A percentile compares a stretch with the other conserved stretches of the same genome.
Conservation (phyloP, 2,888 invertebrate species). For the Callimorpha dominula region DNA sequence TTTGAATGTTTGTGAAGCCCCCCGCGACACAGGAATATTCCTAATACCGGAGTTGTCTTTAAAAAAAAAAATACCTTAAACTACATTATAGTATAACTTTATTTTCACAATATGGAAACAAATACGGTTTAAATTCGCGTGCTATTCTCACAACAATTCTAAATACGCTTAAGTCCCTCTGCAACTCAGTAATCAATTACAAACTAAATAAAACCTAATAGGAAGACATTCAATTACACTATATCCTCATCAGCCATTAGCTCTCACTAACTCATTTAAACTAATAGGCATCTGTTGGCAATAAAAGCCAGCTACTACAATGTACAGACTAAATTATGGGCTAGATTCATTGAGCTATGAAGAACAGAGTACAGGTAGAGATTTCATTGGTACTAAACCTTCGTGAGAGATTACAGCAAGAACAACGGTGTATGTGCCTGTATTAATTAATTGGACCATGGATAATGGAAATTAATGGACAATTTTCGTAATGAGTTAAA, state of each 20-base stretch:
- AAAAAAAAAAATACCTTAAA: no score
- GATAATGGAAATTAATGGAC: not conserved
- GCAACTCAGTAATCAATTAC: not conserved
- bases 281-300: slow-evolving; percentile 5
- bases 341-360: slow-evolving; percentile 47
- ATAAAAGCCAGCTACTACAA: slow-evolving; percentile 22
- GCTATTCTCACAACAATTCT: no score
- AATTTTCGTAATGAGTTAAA: not conserved
- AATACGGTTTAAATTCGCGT: no score
- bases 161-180: not conserved
- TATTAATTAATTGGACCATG: slow-evolving; percentile 18
- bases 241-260: slow-evolving; percentile 9
- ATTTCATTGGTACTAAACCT: slow-evolving; percentile 23
- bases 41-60: no score
- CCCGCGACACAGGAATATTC: no score
- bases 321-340: slow-evolving; percentile 35
- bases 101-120: no score
- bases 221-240: not conserved
- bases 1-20: no score
- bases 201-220: not conserved
- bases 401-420: slow-evolving; percentile 13
- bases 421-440: slow-evolving; percentile 14
- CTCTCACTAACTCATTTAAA: slow-evolving; percentile 18
- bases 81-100: no score
- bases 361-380: slow-evolving; percentile 20